Evolutionary conservation across 2,797 vertebrate species (phyloP), one percentile per base, ranked within the genome.

Genomic region (Sebastes kiyomatsui): DNA sequence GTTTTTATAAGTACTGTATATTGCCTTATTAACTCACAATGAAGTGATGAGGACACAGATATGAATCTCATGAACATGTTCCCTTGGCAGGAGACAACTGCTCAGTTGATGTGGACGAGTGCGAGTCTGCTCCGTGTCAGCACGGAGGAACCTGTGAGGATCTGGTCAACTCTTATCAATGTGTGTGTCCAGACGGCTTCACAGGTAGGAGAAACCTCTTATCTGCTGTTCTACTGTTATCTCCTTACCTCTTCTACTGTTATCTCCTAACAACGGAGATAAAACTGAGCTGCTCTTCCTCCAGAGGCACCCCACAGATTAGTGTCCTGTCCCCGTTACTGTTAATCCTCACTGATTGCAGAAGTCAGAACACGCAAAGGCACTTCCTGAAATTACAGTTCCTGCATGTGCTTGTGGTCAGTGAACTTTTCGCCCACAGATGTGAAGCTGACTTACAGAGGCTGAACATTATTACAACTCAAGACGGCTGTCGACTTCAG

Each of bases 91-190:
- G 98, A 56, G 95, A 96, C 4, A 95, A 95, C 91, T 99, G 98
- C 86, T 93, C 94, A 0, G 68, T 96, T 46, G 92, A 99, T 25
- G 92, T 97, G 2, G 90, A 99, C 0, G 98, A 99, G 87, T 99
- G 98, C 0, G 93, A 92, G 67, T 97, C 97, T 1, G 80, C 73
- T 74, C 97, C 97, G 0, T 99, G 98, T 90, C 93, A 94, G 79
- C 95, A 97, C 1, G 94, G 94, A 46, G 98, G 97, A 59, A 90
- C 67, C 86, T 99, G 98, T 67, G 61, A 90, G 80, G 98, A 99
- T 90, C 89, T 95, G 77, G 85, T 96, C 75, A 95, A 96, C 52
- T 85, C 96, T 32, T 99, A 97, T 92, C 88, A 78, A 1, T 99
- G 98, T 46, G 80, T 87, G 11, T 99, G 98, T 90, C 91, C 82